phyloP scores from a whole-genome alignment of 2,113 vertebrate genomes.

The Danionella cerebrum region DNA sequence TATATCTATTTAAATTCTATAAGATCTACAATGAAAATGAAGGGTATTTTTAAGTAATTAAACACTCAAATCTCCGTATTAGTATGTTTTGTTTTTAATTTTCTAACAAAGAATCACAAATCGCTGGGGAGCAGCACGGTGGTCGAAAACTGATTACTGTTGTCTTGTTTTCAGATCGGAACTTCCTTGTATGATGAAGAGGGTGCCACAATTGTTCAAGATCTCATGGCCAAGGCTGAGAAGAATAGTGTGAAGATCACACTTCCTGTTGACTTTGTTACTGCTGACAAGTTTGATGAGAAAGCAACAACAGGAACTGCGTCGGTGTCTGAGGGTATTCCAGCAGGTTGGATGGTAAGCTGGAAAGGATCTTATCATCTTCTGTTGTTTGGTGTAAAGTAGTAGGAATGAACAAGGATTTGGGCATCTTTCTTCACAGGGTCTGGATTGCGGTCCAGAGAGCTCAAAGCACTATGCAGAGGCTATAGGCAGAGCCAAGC shows the following conservation, averaged over 20 bases:
- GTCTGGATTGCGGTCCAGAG: conserved; percentile 90
- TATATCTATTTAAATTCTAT: too few species aligned
- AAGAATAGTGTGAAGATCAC: conserved; percentile 92
- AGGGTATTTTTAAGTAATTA: too few species aligned
- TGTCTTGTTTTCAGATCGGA: conserved; percentile 72
- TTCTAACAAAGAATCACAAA: too few species aligned
- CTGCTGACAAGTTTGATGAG: conserved; percentile 93
- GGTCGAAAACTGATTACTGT: too few species aligned
- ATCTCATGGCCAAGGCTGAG: conserved; percentile 93
- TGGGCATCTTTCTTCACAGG: conserved; percentile 57
- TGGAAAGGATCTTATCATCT: not conserved
- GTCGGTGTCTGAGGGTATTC: conserved; percentile 79
- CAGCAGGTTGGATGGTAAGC: conserved; percentile 90
- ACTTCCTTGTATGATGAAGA: conserved; percentile 90
- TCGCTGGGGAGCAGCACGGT: too few species aligned
- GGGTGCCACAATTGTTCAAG: conserved; percentile 91
- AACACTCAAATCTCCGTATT: too few species aligned
- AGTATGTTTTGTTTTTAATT: too few species aligned
- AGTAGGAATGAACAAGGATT: not conserved
- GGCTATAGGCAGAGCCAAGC: conserved; percentile 84
- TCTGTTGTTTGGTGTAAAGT: too few species aligned
- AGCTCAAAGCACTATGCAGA: conserved; percentile 79
- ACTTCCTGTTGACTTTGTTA: conserved; percentile 90
- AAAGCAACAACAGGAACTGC: conserved; percentile 78
- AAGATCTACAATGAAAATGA: too few species aligned